Evolutionary conservation across 2,888 invertebrate species (phyloP).

Genomic region (Cephus rjabovi): DNA sequence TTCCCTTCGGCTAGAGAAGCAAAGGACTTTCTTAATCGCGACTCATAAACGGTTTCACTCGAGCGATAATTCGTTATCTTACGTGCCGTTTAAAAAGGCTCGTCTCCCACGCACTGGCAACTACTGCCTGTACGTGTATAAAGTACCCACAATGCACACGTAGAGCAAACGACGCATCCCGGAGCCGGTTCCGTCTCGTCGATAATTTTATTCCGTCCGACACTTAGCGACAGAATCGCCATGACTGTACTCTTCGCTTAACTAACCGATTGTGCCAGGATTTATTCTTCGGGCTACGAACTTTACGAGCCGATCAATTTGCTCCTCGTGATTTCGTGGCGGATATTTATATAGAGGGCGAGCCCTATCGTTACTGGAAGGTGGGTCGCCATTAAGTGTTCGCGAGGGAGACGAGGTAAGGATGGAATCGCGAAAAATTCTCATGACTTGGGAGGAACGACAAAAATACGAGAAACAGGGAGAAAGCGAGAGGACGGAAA

Average conservation of each 20-base stretch:
- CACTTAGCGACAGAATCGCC: background rate
- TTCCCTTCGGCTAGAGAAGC: background rate
- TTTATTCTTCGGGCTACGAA: constrained; percentile 44
- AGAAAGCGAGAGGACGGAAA: background rate
- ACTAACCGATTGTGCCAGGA: constrained; percentile 53
- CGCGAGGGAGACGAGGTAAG: background rate
- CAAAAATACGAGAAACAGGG: constrained; percentile 6
- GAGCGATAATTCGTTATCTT: background rate
- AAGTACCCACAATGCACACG: background rate
- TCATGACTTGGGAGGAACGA: background rate
- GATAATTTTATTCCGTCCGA: constrained; percentile 4
- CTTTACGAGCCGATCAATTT: constrained; percentile 33
- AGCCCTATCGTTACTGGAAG: constrained; percentile 48
- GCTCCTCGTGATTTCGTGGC: constrained; percentile 31
- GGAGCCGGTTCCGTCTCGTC: constrained; percentile 5
- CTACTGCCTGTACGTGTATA: background rate
- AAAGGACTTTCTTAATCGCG: constrained; percentile 3
- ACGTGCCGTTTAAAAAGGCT: background rate
- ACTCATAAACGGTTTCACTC: constrained; percentile 3
- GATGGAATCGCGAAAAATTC: background rate
- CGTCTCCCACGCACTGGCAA: background rate
- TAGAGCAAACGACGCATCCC: background rate
- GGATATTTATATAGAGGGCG: constrained; percentile 47
- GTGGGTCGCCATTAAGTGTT: constrained; percentile 13
- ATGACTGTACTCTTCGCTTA: constrained; percentile 25